phyloP scores from a whole-genome alignment of 2,888 invertebrate species.

The Embidobia sp. region DNA sequence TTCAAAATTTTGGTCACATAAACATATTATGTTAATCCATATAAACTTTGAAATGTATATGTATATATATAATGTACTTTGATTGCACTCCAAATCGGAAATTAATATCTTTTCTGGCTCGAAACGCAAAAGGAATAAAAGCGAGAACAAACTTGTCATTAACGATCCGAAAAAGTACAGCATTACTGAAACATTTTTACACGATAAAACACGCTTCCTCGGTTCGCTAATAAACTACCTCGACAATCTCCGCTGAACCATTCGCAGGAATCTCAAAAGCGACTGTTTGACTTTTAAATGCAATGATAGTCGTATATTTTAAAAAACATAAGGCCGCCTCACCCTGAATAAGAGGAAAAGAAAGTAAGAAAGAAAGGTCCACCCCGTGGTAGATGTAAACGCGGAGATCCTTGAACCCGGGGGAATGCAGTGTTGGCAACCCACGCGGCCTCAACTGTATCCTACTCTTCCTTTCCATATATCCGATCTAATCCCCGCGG shows the following conservation, averaged over 20 bases:
- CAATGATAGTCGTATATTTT: conserved; percentile 38
- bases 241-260: conserved; percentile 32
- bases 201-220: conserved; percentile 31
- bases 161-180: not conserved
- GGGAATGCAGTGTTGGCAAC: conserved; percentile 79
- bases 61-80: too few species aligned
- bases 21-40: too few species aligned
- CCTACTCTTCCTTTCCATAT: conserved; percentile 70
- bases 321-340: conserved; percentile 48
- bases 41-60: too few species aligned
- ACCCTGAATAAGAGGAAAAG: conserved; percentile 61
- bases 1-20: too few species aligned
- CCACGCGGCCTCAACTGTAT: conserved; percentile 77
- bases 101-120: too few species aligned
- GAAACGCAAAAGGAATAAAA: too few species aligned
- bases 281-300: conserved; percentile 51
- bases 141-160: too few species aligned
- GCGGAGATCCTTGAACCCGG: conserved; percentile 80
- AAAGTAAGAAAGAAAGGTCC: conserved; percentile 50
- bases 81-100: too few species aligned
- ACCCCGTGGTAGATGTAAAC: conserved; percentile 66
- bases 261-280: conserved; percentile 38
- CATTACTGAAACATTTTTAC: conserved; percentile 18
- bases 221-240: conserved; percentile 40
- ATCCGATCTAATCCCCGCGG: conserved; percentile 73